Evolutionary conservation across 2,888 invertebrate species (phyloP), one percentile per base, ranked within the genome.

Genomic region (Stenoptilia bipunctidactyla): DNA sequence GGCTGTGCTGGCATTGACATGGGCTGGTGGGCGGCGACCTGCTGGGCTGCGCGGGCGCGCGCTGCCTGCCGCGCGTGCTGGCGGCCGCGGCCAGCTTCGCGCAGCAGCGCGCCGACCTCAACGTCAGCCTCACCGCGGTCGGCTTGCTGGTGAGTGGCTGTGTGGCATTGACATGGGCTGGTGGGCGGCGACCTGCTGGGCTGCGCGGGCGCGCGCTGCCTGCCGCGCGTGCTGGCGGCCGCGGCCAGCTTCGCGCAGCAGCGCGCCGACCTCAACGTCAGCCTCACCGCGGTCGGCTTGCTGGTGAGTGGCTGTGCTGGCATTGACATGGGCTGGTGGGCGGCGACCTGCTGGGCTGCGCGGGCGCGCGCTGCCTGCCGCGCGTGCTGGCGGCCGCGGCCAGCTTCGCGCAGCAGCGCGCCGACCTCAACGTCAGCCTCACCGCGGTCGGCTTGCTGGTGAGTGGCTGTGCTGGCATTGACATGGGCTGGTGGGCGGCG

Each of bases 21-120:
- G n/a, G n/a, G n/a, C n/a, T n/a, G n/a, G 95, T 97, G 39, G 94
- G 97, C n/a, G 97, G 97, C 0, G 98, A 98, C 74, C 93, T 97
- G 72, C 85, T 98, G 50, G 83, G 80, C 30, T 91, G 94, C 38
- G 94, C 98, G 82, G 96, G 97, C 0, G 94, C 94, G 82, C 87
- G 92, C 46, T 97, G 97, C 70, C 87, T 98, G 53, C 94, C 94
- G 15, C 87, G 93, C 37, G 96, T 93, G 64, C 92, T 97, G 13
- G 93, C 94, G 49, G 95, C 97, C 0, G 96, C 97, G 13, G 94
- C 97, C 0, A 95, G 94, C 65, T 99, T 98, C 83, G 98, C 98
- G 13, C 91, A 93, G 12, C 99, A 99, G 83, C 94, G 93, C 34
- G 94, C 95, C 67, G 98, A 99, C 74, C 86, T 98, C 39, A 99